A percentile compares a stretch with the other conserved stretches of the same genome.
phyloP scores from a whole-genome alignment of 2,797 vertebrate species.

The Eleutherodactylus coqui region DNA sequence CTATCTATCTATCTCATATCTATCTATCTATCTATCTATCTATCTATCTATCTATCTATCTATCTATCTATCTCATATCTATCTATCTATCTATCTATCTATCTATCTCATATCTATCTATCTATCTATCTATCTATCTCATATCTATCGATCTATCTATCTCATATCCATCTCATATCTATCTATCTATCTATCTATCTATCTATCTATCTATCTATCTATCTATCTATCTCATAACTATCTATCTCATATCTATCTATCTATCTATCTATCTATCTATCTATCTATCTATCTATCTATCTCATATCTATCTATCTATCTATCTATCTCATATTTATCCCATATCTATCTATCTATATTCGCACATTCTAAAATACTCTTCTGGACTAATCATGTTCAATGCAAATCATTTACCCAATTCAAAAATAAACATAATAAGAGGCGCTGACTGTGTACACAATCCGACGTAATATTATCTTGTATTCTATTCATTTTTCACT shows the following conservation, averaged over 20 bases:
- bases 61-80: no score
- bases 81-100: background rate
- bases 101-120: background rate
- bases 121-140: background rate
- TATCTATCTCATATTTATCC: no score
- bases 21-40: no score
- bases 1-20: background rate
- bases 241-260: no score
- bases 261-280: background rate
- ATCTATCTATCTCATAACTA: background rate
- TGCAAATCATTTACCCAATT: conserved; percentile 15
- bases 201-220: background rate
- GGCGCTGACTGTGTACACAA: conserved; percentile 12
- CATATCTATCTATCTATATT: background rate
- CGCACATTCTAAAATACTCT: background rate
- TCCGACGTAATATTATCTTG: conserved; percentile 23
- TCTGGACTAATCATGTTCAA: background rate
- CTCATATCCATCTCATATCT: background rate
- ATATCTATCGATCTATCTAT: background rate
- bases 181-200: background rate
- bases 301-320: conserved; percentile 2
- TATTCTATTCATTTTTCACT: conserved; percentile 31
- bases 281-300: background rate
- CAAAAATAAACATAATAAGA: conserved; percentile 14
- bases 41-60: no score